A percentile compares a stretch with the other conserved stretches of the same genome.
Conservation (phyloP, 2,797 vertebrate genomes). For the Petrocephalus schoutedeni region DNA sequence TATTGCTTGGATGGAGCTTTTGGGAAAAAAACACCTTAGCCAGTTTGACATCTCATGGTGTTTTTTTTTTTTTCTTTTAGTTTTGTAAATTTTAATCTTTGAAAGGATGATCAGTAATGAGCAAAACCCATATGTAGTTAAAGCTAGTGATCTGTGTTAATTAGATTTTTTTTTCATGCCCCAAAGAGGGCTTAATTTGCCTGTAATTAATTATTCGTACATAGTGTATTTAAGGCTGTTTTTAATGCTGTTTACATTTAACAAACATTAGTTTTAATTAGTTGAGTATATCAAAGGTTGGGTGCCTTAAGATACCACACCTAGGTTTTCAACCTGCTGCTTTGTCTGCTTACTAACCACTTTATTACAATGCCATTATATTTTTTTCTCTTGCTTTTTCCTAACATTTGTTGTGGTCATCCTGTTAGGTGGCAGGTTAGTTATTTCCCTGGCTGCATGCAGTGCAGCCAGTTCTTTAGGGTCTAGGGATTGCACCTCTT, state of each 20-base stretch:
- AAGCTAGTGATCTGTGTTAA: not conserved
- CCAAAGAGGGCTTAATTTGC: too few relatives aligned
- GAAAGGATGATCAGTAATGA: not conserved
- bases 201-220: not conserved
- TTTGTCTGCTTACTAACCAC: not conserved
- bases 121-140: not conserved
- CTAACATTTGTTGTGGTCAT: not conserved
- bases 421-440: not conserved
- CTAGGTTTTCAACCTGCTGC: not conserved
- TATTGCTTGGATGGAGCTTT: not conserved
- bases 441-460: not conserved
- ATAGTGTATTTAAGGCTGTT: not conserved
- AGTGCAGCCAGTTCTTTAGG: not conserved
- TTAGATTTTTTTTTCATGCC: not conserved
- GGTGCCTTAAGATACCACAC: not conserved
- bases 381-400: not conserved
- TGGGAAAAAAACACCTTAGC: not conserved
- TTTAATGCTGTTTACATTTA: not conserved
- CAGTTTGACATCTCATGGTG: not conserved
- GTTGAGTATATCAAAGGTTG: not conserved
- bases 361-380: not conserved
- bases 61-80: not conserved
- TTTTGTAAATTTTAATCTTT: not conserved
- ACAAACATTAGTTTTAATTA: not conserved
- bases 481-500: not conserved